Evolutionary conservation across 2,888 invertebrate genomes (phyloP).

Genomic region (Limnephilus lunatus): DNA sequence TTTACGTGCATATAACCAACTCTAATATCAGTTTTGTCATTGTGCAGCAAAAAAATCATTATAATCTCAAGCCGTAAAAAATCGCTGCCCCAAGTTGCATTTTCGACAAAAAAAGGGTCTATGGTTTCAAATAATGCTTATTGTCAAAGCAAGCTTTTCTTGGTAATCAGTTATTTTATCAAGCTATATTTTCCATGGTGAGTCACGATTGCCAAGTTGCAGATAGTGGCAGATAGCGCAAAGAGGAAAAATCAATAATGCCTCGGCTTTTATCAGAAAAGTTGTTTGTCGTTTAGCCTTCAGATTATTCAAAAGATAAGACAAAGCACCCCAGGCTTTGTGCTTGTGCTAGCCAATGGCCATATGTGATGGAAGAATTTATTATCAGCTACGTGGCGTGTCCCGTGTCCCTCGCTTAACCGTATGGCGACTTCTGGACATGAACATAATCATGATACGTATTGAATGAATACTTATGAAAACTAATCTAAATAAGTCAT

Average conservation of each 20-base stretch:
- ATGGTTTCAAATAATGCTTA: neutral
- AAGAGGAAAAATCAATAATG: slow-evolving; percentile 63
- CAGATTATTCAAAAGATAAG: slow-evolving; percentile 66
- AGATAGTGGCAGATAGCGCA: neutral
- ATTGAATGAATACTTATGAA: neutral
- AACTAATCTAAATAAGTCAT: neutral
- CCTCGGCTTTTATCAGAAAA: slow-evolving; percentile 64
- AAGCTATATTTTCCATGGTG: neutral
- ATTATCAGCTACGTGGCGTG: slow-evolving; percentile 33
- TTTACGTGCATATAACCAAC: too few species aligned
- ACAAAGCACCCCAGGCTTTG: slow-evolving; percentile 55
- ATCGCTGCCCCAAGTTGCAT: too few species aligned
- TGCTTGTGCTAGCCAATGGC: neutral
- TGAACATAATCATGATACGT: neutral
- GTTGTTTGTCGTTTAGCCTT: slow-evolving; percentile 65
- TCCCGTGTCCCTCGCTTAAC: neutral
- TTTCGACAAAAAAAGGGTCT: neutral
- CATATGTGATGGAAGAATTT: slow-evolving; percentile 31
- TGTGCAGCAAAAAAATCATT: too few species aligned
- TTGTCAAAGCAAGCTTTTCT: neutral
- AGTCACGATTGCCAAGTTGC: neutral
- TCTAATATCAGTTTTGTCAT: too few species aligned
- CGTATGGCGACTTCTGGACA: slow-evolving; percentile 41
- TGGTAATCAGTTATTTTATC: neutral
- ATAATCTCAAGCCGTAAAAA: too few species aligned